These are phyloP conservation scores for Pherbina coryleti DNA, from an alignment of 2,888 invertebrate genomes.

Conservation along the genomic window DNA sequence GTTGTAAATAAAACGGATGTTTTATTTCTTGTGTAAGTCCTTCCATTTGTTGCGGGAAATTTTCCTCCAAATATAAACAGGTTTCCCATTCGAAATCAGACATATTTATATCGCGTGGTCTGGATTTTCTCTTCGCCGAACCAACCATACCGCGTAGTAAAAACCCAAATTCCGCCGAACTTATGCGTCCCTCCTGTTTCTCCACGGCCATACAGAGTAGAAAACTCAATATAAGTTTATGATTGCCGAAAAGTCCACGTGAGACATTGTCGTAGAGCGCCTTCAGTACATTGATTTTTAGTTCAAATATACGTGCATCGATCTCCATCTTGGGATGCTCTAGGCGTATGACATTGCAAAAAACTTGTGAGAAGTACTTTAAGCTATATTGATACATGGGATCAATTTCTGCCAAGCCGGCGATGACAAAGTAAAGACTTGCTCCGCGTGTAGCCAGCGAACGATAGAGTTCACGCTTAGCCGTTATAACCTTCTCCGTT, in stretches of 20 bases:
- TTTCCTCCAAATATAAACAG: slow-evolving; percentile 75
- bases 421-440: slow-evolving; percentile 90
- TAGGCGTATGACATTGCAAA: slow-evolving; percentile 83
- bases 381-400: slow-evolving; percentile 97
- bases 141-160: slow-evolving; percentile 81
- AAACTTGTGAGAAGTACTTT: slow-evolving; percentile 86
- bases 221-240: slow-evolving; percentile 91
- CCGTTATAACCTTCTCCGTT: slow-evolving; percentile 87
- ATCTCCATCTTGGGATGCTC: slow-evolving; percentile 79
- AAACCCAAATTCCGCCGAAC: slow-evolving; percentile 80
- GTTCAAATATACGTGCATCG: slow-evolving; percentile 76
- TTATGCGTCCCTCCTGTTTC: slow-evolving; percentile 74
- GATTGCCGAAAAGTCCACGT: slow-evolving; percentile 89
- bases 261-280: slow-evolving; percentile 90
- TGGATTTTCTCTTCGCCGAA: slow-evolving; percentile 71
- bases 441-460: slow-evolving; percentile 89
- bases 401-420: slow-evolving; percentile 89
- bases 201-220: slow-evolving; percentile 84
- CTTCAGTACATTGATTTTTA: slow-evolving; percentile 83
- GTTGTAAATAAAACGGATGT: slow-evolving; percentile 72
- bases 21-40: slow-evolving; percentile 72
- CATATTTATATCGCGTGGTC: slow-evolving; percentile 72
- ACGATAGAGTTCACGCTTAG: slow-evolving; percentile 88
- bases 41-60: slow-evolving; percentile 71
- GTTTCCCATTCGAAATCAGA: slow-evolving; percentile 80